Base-by-base conservation (phyloP, 2,113 vertebrate genomes). In the Apaloderma vittatum region DNA sequence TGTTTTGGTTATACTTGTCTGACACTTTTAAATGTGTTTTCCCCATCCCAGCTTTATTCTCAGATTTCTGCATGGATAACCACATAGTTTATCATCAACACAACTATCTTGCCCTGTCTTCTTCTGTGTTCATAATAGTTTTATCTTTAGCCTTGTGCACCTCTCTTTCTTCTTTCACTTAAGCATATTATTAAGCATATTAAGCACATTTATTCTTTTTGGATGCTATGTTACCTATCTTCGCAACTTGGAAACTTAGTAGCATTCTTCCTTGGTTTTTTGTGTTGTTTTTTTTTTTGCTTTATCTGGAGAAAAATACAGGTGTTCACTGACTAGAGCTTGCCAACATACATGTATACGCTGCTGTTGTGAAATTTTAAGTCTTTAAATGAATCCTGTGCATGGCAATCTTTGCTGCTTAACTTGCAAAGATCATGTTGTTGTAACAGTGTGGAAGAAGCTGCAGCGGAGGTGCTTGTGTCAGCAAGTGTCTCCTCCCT, bases 241-340 rank as follows among this genome's bases (percentile, higher is more conserved):
- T 37, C 52, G 58, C 57, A 91, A 45, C 71, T 90, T 12, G 21
- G 52, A 85, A 74, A 51, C 12, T 6, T 58, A 13, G 24, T 18
- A 23, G 16, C 0, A 0, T 86, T 84, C 26, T 66, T 73, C 15
- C 29, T 8, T 61, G 4, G n/a, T n/a, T 40, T 70, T n/a, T 54
- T 85, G 30, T 86, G 26, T 20, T 77, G 90, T 82, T 4, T 32
- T 58, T 72, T 40, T 40, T 40, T 40, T 40, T 32, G 43, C 9
- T 71, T 78, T 79, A 19, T 71, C 13, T 77, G 68, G 51, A 84
- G n/a, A 40, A 66, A 77, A 77, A 54, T 49, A 27, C 27, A 34
- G 12, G 8, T 85, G 9, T 65, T 92, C 1, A 8, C n/a, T 68
- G 49, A 8, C 52, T 43, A 17, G 48, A 66, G 8, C n/a, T 67